Base-by-base conservation (phyloP, 2,113 vertebrate genomes). In the Turdus rufiventris region DNA sequence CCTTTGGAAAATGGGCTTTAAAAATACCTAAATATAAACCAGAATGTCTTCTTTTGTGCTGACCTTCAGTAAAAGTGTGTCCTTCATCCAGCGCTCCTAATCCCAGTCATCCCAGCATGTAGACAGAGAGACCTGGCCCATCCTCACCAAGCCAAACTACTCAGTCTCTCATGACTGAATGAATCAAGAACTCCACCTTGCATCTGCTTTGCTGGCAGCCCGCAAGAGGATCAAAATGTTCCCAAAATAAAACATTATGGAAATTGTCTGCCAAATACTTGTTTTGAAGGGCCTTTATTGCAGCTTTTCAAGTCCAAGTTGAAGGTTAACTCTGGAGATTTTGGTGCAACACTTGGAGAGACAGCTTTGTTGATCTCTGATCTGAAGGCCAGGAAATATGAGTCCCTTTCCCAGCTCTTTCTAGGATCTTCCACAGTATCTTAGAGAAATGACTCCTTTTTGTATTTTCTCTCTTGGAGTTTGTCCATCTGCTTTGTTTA, bases 111-210 rank as follows among this genome's bases (percentile, higher is more conserved):
- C 53, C 58, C 29, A 81, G 17, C 23, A 20, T 45, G 45, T 40
- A 83, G 54, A 66, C 36, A 76, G 51, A 88, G 45, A 8, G 5
- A 88, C 47, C 31, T 73, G 29, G 40, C 51, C 79, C 53, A 57
- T 80, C 48, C 82, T 97, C 61, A 63, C 79, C 80, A 63, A 74
- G 77, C 66, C 36, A 68, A 92, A 87, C 45, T 80, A 54, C 48
- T 92, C 25, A 10, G 42, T 86, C 33, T 81, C 71, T 89, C 61
- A 48, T 12, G 33, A 78, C 75, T 72, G 50, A 93, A 88, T 47
- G 51, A 93, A 91, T 83, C 40, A 83, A 96, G 89, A 90, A 63
- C 56, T 68, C 82, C 85, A 93, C 82, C 82, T 95, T 88, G 85
- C 73, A 88, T 83, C 79, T 93, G 75, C 51, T 90, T 93, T 91